A percentile compares a stretch with the other conserved stretches of the same genome.
Conservation (phyloP, 2,797 vertebrate species). For the Mastacembelus armatus region DNA sequence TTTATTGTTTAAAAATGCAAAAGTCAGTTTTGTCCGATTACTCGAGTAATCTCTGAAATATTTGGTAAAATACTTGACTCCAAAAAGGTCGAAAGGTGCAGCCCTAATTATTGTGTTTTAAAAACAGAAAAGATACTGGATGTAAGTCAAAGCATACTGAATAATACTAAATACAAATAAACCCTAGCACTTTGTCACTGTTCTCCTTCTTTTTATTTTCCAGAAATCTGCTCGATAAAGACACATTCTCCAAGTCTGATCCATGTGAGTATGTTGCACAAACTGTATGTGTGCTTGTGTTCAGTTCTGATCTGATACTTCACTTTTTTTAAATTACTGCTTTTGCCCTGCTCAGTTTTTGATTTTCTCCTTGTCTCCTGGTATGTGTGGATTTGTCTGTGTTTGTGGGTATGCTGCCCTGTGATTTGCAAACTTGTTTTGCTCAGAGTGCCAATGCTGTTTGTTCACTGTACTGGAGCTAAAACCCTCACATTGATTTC, state of each 20-base stretch:
- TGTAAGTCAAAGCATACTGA: too few species aligned
- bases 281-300: background rate
- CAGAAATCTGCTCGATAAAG: constrained; percentile 95
- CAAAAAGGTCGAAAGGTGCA: too few species aligned
- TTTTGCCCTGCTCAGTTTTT: background rate
- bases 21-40: too few species aligned
- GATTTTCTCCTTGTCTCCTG: background rate
- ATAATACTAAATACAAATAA: too few species aligned
- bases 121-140: too few species aligned
- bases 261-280: constrained; percentile 86
- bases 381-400: background rate
- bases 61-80: too few species aligned
- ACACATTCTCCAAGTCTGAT: constrained; percentile 98
- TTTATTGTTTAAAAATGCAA: too few species aligned
- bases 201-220: constrained; percentile 48
- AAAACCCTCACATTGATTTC: constrained; percentile 60
- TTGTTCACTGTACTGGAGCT: constrained; percentile 48
- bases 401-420: constrained; percentile 14
- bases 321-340: background rate
- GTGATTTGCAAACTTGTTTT: constrained; percentile 39
- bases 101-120: too few species aligned
- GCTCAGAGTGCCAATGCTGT: constrained; percentile 14
- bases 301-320: background rate
- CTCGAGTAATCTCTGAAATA: too few species aligned
- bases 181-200: constrained; percentile 4